Base-by-base conservation (phyloP, 2,888 invertebrate genomes). In the Lasius platythorax region DNA sequence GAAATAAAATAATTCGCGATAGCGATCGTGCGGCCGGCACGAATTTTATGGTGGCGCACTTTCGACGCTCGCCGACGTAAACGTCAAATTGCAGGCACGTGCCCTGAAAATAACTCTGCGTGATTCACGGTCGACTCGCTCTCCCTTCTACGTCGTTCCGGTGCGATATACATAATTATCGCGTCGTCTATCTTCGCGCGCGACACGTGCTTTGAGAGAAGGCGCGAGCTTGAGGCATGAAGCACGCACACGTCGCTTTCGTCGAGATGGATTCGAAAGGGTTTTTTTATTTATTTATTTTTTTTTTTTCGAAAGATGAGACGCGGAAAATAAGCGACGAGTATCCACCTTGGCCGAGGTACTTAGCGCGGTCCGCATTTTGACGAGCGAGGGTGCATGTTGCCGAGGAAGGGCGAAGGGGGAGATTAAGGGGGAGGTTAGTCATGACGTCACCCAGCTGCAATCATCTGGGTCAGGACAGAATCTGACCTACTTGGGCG, bases 401-500 rank as follows among this genome's bases (percentile, higher is more conserved):
- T 70, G 5, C 18, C 33, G 61, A 50, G 67, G 50, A 70, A 50
- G 75, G 50, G 75, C 2, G 66, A 40, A 40, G 61, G 74, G 74
- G 76, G 84, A 84, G 84, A 86, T 75, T 78, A 85, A 85, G 87
- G 87, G 87, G 87, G 84, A 83, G 87, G 85, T 84, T 87, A 85
- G 73, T 72, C 84, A 81, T 92, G 92, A 93, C 94, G 94, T 94
- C 93, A 94, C 89, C 3, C 87, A 87, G 86, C 33, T 66, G 40
- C 87, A 91, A 88, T 93, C 93, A 94, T 93, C 91, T 93, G 91
- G 94, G 94, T 94, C 93, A 92, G 93, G 90, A 92, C 91, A 85
- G 87, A 90, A 91, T 92, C 85, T 91, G 94, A 93, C 93, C 94
- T 90, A 93, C 92, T 93, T 88, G 76, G 85, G 15, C 73, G 58